Percentiles rank a stretch among this genome's conserved stretches.
Evolutionary conservation across 92 coral and sea anemone species (phyloP).

Genomic region (Muricea muricata): DNA sequence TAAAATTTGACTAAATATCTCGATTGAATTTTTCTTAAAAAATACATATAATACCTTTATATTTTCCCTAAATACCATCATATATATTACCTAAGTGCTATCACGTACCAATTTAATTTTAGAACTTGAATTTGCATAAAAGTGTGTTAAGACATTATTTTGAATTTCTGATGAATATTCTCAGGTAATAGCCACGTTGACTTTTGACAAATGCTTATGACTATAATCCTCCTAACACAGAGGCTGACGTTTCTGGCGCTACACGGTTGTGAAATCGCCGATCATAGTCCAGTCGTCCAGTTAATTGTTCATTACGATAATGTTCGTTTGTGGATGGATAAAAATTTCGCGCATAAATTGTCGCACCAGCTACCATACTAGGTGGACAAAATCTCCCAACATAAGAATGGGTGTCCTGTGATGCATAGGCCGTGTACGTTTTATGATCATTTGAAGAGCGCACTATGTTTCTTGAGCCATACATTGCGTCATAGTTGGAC

Average conservation of each 20-base stretch:
- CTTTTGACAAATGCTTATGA: neutral
- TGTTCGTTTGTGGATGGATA: slow-evolving; percentile 21
- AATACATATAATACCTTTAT: no score
- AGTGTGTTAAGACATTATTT: no score
- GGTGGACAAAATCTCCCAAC: slow-evolving; percentile 26
- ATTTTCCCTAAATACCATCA: no score
- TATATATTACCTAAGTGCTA: no score
- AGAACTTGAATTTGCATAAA: neutral
- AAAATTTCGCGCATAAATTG: slow-evolving; percentile 38
- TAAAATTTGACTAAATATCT: no score
- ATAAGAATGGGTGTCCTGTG: slow-evolving; percentile 25
- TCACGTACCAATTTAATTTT: no score
- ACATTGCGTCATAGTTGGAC: slow-evolving; percentile 21
- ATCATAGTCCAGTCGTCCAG: slow-evolving; percentile 1
- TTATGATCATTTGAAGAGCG: slow-evolving; percentile 27
- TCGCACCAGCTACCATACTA: slow-evolving; percentile 7
- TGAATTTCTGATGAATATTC: neutral
- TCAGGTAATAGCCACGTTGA: neutral
- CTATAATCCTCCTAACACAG: neutral
- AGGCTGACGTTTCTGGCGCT: neutral
- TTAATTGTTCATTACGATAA: slow-evolving; percentile 24
- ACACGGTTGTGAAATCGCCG: slow-evolving; percentile 29
- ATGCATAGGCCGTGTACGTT: slow-evolving; percentile 7
- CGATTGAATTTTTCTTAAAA: no score
- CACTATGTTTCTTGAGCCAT: slow-evolving; percentile 6